Conservation (phyloP, 1,140 invertebrate species). For the Zophobas morio region DNA sequence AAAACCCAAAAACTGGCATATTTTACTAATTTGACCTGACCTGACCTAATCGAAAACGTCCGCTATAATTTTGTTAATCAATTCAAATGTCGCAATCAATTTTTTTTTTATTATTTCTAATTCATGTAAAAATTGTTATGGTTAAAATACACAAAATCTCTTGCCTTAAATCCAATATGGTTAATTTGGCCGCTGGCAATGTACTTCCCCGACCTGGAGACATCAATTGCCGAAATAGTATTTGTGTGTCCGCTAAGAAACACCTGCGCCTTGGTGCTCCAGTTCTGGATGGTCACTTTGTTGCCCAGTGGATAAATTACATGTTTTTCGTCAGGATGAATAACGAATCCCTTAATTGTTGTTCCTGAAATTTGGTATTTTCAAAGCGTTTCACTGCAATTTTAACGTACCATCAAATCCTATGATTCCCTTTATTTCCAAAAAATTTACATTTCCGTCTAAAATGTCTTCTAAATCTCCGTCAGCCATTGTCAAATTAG, state of each 20-base stretch:
- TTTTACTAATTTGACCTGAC: no score
- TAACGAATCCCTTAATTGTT: conserved; percentile 78
- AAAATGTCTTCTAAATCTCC: no score
- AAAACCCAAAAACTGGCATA: no score
- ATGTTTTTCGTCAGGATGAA: conserved; percentile 84
- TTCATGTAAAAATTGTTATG: conserved; percentile 4
- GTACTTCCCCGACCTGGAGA: conserved; percentile 82
- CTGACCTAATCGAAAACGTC: no score
- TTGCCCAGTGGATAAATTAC: conserved; percentile 89
- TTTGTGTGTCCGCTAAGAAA: conserved; percentile 90
- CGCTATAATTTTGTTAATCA: no score
- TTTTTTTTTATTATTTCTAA: no score
- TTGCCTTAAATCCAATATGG: conserved; percentile 90
- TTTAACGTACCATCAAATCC: conserved; percentile 78
- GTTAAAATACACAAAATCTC: conserved; percentile 11
- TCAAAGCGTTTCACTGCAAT: conserved; percentile 32
- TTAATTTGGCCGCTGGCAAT: conserved; percentile 92
- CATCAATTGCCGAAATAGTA: conserved; percentile 83
- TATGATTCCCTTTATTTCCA: conserved; percentile 78
- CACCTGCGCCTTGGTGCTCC: conserved; percentile 78
- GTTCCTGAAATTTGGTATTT: conserved; percentile 70
- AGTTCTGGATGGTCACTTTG: conserved; percentile 86
- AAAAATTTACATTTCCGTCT: conserved; percentile 66
- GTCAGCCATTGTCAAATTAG: no score
- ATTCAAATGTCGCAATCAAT: neutral